These are phyloP conservation scores for Thaleichthys pacificus DNA, from an alignment of 2,797 vertebrate genomes.

Conservation along the genomic window DNA sequence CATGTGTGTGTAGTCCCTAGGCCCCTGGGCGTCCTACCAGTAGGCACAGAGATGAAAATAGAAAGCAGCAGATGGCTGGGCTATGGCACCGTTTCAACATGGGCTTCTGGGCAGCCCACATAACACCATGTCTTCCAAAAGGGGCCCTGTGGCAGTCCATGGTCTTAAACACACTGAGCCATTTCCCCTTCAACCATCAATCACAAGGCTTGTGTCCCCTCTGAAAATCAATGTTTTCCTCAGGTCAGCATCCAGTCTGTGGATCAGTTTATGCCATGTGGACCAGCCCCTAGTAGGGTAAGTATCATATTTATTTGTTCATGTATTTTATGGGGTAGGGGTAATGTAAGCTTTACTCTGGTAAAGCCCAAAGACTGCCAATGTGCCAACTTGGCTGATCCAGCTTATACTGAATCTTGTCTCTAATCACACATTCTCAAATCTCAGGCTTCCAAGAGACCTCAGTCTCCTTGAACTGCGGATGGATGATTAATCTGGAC, in stretches of 20 bases:
- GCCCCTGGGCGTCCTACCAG: constrained; percentile 40
- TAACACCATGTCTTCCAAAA: constrained; percentile 58
- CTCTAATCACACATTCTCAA: constrained; percentile 47
- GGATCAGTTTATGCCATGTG: constrained; percentile 13
- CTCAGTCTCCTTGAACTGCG: constrained; percentile 36
- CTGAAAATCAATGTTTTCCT: constrained; percentile 30
- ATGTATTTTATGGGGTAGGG: background rate
- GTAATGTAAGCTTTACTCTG: constrained; percentile 39
- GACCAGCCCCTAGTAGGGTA: constrained; percentile 32
- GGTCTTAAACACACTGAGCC: constrained; percentile 51
- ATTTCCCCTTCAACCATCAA: constrained; percentile 49
- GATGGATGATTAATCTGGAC: constrained; percentile 35
- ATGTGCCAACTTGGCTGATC: constrained; percentile 48
- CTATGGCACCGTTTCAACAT: constrained; percentile 62
- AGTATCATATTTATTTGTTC: constrained; percentile 37
- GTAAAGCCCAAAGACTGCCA: constrained; percentile 37
- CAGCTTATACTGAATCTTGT: constrained; percentile 41
- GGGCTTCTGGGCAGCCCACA: constrained; percentile 65
- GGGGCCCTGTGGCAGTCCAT: constrained; percentile 47
- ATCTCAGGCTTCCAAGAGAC: constrained; percentile 42
- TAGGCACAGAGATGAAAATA: constrained; percentile 71
- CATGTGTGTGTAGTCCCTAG: constrained; percentile 27
- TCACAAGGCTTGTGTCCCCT: constrained; percentile 27
- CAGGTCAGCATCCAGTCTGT: constrained; percentile 29
- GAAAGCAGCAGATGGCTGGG: constrained; percentile 76